A percentile compares a stretch with the other conserved stretches of the same genome.
phyloP scores from a whole-genome alignment of 2,797 vertebrate genomes.

The Yasuhikotakia modesta region DNA sequence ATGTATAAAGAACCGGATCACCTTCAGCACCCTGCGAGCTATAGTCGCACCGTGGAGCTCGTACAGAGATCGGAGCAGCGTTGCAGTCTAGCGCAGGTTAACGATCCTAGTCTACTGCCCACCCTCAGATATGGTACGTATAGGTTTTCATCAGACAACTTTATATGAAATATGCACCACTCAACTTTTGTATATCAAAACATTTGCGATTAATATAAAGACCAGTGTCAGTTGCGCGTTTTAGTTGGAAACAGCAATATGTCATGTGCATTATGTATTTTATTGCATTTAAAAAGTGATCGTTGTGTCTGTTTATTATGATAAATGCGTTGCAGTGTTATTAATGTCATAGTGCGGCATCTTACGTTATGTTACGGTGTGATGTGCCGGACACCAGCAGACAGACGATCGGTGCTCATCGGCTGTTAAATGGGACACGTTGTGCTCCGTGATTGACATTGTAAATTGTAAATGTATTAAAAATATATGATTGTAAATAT shows the following conservation, averaged over 20 bases:
- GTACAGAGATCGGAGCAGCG: slow-evolving; percentile 38
- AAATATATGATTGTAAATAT: too few species aligned
- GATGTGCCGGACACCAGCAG: slow-evolving; percentile 9
- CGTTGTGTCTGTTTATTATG: not conserved
- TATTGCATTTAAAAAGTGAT: not conserved
- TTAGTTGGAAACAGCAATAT: not conserved
- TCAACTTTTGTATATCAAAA: not conserved
- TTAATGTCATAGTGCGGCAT: slow-evolving; percentile 48
- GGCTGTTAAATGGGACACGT: slow-evolving; percentile 6
- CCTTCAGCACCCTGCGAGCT: slow-evolving; percentile 44
- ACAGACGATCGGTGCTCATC: slow-evolving; percentile 11
- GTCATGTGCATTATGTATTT: not conserved
- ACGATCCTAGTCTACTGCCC: slow-evolving; percentile 28
- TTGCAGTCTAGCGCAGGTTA: slow-evolving; percentile 46
- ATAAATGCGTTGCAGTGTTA: slow-evolving; percentile 27
- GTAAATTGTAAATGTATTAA: too few species aligned
- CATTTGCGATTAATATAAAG: not conserved
- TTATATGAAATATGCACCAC: not conserved
- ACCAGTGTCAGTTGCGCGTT: not conserved
- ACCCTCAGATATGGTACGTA: slow-evolving; percentile 58
- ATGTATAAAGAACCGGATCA: slow-evolving; percentile 53
- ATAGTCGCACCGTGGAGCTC: slow-evolving; percentile 44
- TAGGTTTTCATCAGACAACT: slow-evolving; percentile 10
- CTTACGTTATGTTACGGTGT: slow-evolving; percentile 35
- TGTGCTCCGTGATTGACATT: too few species aligned